Base-by-base conservation (phyloP, 2,113 vertebrate genomes). In the Pipa parva region DNA sequence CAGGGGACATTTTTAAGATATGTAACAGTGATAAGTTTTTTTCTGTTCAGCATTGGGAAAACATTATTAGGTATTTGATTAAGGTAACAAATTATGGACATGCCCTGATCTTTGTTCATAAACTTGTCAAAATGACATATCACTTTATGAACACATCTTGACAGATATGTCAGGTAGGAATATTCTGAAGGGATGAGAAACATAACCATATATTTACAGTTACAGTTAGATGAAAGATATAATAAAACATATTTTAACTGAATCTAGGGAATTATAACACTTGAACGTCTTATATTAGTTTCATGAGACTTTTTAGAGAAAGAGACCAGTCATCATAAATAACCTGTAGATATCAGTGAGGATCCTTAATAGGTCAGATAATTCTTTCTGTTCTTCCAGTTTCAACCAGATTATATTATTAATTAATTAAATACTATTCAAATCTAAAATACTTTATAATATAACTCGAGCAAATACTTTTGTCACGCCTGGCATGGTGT, bases 81-180 rank as follows among this genome's bases (percentile, higher is more conserved):
- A 49, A 29, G 28, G 45, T 22, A 10, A 20, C 25, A 9, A 48
- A 60, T 28, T 42, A 49, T 29, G 20, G n/a, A 21, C 28, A 31
- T 62, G 59, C 9, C 27, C 59, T 49, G 59, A 62, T 31, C 42
- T 62, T 31, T 2, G 26, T 10, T 17, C 20, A 62, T 62, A 62
- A 49, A 62, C 45, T 18, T 50, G 59, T 61, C 59, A 48, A 50
- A 49, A 62, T 31, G 33, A 33, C 59, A 62, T 13, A 51, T 33
- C 12, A 51, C 29, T 33, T 18, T 37, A 37, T 25, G 22, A 63
- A 37, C 8, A 11, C 22, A 17, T 8, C 51, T 10, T 22, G 21
- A 51, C 28, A 51, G 24, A 33, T 7, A 46, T 51, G 21, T 15
- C 31, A 24, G 29, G 36, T 22, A 36, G 10, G 20, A 28, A 42